Base-by-base conservation (phyloP, 2,888 invertebrate species). In the Leucophenga maculata region DNA sequence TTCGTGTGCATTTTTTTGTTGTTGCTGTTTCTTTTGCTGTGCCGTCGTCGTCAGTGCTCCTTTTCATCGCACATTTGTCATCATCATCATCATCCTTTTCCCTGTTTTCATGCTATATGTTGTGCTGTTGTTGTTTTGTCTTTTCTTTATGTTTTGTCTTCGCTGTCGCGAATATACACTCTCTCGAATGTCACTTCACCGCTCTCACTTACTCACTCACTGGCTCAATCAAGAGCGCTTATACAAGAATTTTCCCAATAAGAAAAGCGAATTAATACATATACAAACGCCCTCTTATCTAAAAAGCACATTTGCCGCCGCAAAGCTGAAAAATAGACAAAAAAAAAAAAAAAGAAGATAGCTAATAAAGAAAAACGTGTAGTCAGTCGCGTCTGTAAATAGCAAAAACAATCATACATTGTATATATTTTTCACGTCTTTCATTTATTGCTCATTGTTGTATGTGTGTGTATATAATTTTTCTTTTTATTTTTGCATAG, bases 201-300 rank as follows among this genome's bases (percentile, higher is more conserved):
- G n/a, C n/a, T n/a, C n/a, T 44, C 67, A 66, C 67, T 70, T 22
- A 31, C 65, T 69, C 72, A 68, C 70, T 71, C 39, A 18, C 65
- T 46, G n/a, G n/a, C 50, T 62, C 39, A 26, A 39, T 13, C 16
- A 65, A 74, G 72, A 71, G 75, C 76, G 81, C 81, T 78, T 82
- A 83, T 75, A 75, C 75, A 83, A 77, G 74, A 79, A 80, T 79
- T 80, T 79, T 78, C 69, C 80, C 75, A 81, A 80, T 78, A 83
- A 77, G 79, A 83, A 74, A 57, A 66, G 22, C 22, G 18, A 60
- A 50, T 39, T 65, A 68, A 72, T 64, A 69, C 62, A 54, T 54
- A 50, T 67, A 66, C n/a, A 52, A 32, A 65, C 48, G 52, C 48
- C 32, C 52, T 60, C 60, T 60, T 60, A 60, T 60, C 60, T 60